phyloP scores from a whole-genome alignment of 2,797 vertebrate genomes.

The Peromyscus aztecus region DNA sequence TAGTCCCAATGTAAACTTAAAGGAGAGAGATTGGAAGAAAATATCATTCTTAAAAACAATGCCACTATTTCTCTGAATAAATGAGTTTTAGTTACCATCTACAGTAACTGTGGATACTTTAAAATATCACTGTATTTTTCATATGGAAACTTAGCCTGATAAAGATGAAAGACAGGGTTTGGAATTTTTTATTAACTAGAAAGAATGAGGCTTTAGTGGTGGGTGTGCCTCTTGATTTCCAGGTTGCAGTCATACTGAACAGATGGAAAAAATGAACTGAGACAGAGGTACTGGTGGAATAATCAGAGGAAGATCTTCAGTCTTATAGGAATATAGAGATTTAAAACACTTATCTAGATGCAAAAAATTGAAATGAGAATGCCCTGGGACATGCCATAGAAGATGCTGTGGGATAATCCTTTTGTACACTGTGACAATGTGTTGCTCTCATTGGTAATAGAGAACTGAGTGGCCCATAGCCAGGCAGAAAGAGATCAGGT shows the following conservation, averaged over 20 bases:
- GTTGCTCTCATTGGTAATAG: too few species aligned
- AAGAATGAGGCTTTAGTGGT: neutral
- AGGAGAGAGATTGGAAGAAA: constrained; percentile 63
- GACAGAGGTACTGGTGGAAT: neutral
- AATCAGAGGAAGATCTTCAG: neutral
- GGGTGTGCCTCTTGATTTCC: neutral
- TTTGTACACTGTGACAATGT: too few species aligned
- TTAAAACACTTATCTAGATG: neutral
- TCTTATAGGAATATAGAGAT: neutral
- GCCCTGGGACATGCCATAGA: neutral
- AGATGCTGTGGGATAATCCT: too few species aligned
- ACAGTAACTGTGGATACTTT: constrained; percentile 25
- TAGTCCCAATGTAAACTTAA: constrained; percentile 56
- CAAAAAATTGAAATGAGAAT: neutral
- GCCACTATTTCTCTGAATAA: constrained; percentile 28
- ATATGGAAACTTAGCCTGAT: constrained; percentile 12
- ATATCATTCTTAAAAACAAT: neutral
- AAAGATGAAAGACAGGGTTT: neutral
- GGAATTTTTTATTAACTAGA: constrained; percentile 3
- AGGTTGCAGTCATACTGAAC: neutral
- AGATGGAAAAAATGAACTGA: neutral
- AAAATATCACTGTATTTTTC: constrained; percentile 48
- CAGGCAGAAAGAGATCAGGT: too few species aligned
- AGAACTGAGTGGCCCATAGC: too few species aligned
- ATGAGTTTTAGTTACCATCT: constrained; percentile 46